Percentiles rank a stretch among this genome's conserved stretches.
These are phyloP conservation scores for Allacma fusca DNA, from an alignment of 2,888 invertebrate genomes.

Conservation along the genomic window DNA sequence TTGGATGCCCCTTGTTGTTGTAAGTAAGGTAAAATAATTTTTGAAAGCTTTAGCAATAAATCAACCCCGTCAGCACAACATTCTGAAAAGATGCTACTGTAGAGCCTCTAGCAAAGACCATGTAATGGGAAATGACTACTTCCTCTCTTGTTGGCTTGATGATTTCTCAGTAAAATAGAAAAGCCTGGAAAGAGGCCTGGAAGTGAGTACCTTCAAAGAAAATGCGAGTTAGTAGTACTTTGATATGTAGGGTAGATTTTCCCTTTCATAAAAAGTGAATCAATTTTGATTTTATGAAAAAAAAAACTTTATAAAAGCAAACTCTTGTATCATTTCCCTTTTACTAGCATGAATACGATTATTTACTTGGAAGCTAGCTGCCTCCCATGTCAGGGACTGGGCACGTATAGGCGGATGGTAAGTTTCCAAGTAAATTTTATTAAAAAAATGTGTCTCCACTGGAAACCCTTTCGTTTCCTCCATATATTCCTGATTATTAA, in stretches of 20 bases:
- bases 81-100: background rate
- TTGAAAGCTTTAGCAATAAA: background rate
- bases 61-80: background rate
- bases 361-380: background rate
- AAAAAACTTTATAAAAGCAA: slow-evolving; percentile 27
- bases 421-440: background rate
- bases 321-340: slow-evolving; percentile 6
- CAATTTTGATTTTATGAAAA: background rate
- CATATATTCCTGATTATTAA: slow-evolving; percentile 12
- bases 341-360: background rate
- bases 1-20: no score
- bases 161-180: background rate
- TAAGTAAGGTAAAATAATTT: background rate
- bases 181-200: background rate
- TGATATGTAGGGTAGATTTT: slow-evolving; percentile 6
- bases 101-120: background rate
- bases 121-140: slow-evolving; percentile 16
- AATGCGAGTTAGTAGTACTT: background rate
- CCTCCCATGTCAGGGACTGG: no score
- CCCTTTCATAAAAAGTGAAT: background rate
- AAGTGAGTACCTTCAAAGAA: background rate
- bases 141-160: background rate
- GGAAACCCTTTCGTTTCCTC: background rate
- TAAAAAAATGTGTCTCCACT: background rate
- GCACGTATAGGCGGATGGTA: background rate